Conservation (phyloP, 2,797 vertebrate species). For the Pseudochaenichthys georgianus region DNA sequence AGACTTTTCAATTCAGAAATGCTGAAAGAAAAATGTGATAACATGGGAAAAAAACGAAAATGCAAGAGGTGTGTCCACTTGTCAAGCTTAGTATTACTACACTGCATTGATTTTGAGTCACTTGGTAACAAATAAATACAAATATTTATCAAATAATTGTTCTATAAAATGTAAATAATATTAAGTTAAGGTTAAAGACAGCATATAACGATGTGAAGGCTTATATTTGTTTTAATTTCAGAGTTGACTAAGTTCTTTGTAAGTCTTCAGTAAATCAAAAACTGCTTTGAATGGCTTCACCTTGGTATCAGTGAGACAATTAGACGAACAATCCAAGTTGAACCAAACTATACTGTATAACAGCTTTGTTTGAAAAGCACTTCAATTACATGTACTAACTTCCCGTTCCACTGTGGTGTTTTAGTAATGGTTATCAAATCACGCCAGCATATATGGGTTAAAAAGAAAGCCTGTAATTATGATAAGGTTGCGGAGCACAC, state of each 20-base stretch:
- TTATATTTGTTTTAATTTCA: background rate
- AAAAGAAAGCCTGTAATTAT: slow-evolving; percentile 19
- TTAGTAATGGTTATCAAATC: background rate
- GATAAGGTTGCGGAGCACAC: slow-evolving; percentile 27
- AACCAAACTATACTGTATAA: background rate
- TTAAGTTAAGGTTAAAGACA: background rate
- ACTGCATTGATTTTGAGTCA: too few relatives aligned
- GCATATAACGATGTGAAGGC: background rate
- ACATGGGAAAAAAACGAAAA: too few relatives aligned
- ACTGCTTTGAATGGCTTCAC: background rate
- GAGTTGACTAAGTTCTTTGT: background rate
- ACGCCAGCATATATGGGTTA: background rate
- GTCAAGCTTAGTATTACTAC: too few relatives aligned
- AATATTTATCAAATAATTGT: too few relatives aligned
- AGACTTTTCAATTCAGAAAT: too few relatives aligned
- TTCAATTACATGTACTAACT: too few relatives aligned
- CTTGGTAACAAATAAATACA: too few relatives aligned
- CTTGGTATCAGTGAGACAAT: background rate
- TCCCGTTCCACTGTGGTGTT: background rate
- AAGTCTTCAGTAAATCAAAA: background rate
- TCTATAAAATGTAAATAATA: background rate
- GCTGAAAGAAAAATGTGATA: too few relatives aligned
- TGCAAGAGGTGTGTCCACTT: too few relatives aligned
- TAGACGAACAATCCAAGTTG: background rate
- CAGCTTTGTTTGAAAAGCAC: background rate